Evolutionary conservation across 2,888 invertebrate genomes (phyloP).

Genomic region (Carterocephalus palaemon): DNA sequence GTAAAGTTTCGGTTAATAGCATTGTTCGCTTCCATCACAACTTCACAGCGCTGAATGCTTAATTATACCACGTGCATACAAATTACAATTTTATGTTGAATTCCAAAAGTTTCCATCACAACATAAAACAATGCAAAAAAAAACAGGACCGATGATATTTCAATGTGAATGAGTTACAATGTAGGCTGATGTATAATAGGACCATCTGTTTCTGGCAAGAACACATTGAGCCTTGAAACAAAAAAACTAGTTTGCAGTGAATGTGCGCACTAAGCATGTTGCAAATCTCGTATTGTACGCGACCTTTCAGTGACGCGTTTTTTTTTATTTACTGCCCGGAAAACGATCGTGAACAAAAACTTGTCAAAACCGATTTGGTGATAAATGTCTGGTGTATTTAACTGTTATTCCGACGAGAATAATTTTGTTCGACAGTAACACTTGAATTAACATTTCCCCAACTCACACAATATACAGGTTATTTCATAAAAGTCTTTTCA

Average conservation of each 20-base stretch:
- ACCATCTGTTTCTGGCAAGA: slow-evolving; percentile 31
- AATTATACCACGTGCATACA: slow-evolving; percentile 11
- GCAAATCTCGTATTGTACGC: slow-evolving; percentile 27
- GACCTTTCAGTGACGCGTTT: slow-evolving; percentile 30
- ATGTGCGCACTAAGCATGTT: slow-evolving; percentile 35
- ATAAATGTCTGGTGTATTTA: slow-evolving; percentile 7
- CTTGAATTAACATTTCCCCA: too few species aligned
- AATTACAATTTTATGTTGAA: slow-evolving; percentile 7
- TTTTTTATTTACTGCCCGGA: slow-evolving; percentile 26
- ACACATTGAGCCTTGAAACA: slow-evolving; percentile 42
- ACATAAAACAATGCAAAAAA: background rate
- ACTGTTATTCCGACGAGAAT: background rate
- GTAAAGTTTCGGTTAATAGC: slow-evolving; percentile 26
- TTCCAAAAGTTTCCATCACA: background rate
- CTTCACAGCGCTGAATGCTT: background rate
- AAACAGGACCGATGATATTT: background rate
- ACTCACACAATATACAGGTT: too few species aligned
- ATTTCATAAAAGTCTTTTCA: too few species aligned
- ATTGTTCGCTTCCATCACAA: slow-evolving; percentile 23
- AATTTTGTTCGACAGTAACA: too few species aligned
- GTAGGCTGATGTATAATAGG: slow-evolving; percentile 23
- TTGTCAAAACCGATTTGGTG: slow-evolving; percentile 15
- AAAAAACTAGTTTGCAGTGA: slow-evolving; percentile 47
- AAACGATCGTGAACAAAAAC: slow-evolving; percentile 22
- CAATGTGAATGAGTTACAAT: slow-evolving; percentile 17